phyloP scores from a whole-genome alignment of 2,888 invertebrate species.

The Tenthredo amoena region DNA sequence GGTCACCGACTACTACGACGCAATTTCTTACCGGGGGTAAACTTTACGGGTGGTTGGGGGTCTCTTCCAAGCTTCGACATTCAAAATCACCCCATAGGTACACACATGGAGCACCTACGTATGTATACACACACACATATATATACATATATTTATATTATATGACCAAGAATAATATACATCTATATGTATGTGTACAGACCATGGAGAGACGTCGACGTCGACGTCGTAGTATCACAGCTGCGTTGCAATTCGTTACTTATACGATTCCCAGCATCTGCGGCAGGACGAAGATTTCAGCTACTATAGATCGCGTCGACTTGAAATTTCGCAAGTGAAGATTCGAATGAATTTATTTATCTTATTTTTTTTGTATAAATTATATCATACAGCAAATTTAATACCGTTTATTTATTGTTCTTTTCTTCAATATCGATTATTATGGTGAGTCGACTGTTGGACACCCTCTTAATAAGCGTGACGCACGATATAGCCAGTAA shows the following conservation, averaged over 20 bases:
- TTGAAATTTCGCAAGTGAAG: neutral
- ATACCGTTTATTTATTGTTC: neutral
- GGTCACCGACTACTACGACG: conserved; percentile 26
- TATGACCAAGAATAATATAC: neutral
- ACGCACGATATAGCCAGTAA: neutral
- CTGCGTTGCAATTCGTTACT: conserved; percentile 43
- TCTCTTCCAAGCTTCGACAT: neutral
- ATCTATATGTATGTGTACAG: neutral
- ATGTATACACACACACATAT: too few relatives aligned
- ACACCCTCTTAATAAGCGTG: neutral
- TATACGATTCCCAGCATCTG: conserved; percentile 17
- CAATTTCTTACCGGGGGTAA: conserved; percentile 22
- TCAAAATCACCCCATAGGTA: neutral
- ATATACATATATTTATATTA: neutral
- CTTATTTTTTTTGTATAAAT: too few relatives aligned
- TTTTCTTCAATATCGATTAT: neutral
- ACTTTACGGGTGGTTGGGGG: neutral
- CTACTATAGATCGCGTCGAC: too few relatives aligned
- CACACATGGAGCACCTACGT: neutral
- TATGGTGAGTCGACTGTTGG: neutral
- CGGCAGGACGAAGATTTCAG: too few relatives aligned
- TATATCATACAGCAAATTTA: neutral
- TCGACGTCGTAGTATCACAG: conserved; percentile 24
- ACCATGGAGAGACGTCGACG: neutral
- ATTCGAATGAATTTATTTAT: neutral